These are phyloP conservation scores for Microplitis deprimator DNA, from an alignment of 2,888 invertebrate genomes.

Conservation along the genomic window DNA sequence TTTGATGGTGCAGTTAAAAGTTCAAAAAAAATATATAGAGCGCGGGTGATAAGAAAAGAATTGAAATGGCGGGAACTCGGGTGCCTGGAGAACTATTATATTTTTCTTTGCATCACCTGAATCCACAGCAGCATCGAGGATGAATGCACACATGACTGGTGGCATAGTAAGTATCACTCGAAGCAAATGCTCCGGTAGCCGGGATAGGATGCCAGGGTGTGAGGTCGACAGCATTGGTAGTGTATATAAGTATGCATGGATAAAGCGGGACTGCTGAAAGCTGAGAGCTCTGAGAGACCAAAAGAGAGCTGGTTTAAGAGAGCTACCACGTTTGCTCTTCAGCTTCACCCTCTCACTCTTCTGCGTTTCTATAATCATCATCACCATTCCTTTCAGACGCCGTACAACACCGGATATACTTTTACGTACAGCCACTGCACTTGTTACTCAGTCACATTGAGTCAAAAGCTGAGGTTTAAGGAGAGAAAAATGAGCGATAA, in stretches of 20 bases:
- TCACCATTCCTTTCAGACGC: too few relatives aligned
- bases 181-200: not conserved
- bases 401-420: too few relatives aligned
- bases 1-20: too few relatives aligned
- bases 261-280: not conserved
- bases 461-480: too few relatives aligned
- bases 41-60: not conserved
- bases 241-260: not conserved
- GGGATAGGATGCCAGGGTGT: not conserved
- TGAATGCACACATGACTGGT: not conserved
- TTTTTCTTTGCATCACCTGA: not conserved
- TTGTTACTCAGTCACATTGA: too few relatives aligned
- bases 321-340: too few relatives aligned
- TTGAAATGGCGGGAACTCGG: not conserved
- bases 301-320: not conserved
- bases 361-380: too few relatives aligned
- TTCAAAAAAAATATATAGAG: too few relatives aligned
- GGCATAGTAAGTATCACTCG: not conserved
- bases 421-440: too few relatives aligned
- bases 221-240: not conserved
- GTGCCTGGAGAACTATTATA: not conserved
- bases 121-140: not conserved
- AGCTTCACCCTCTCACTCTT: too few relatives aligned
- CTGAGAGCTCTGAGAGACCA: not conserved
- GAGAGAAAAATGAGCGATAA: too few relatives aligned